Conservation (phyloP, 1,140 invertebrate species). For the Nasonia longicornis region DNA sequence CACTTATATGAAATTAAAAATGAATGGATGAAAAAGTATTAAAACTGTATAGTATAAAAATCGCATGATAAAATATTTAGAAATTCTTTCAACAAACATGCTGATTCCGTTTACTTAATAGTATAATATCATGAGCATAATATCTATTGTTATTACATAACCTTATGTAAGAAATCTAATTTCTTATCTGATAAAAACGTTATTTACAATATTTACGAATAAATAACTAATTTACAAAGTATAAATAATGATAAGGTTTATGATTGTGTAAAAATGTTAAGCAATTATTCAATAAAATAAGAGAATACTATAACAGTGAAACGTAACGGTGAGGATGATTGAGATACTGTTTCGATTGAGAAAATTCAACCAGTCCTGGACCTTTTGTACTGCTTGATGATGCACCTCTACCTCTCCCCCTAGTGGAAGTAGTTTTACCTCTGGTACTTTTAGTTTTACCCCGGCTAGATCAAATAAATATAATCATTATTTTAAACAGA, state of each 20-base stretch:
- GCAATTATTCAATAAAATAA: neutral
- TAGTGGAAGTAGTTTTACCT: conserved; percentile 18
- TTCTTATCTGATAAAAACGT: too few species aligned
- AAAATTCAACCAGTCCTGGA: conserved; percentile 58
- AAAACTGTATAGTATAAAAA: too few species aligned
- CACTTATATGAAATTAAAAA: too few species aligned
- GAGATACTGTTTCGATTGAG: conserved; percentile 56
- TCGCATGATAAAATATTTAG: too few species aligned
- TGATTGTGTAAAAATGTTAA: neutral
- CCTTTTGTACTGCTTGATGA: conserved; percentile 18
- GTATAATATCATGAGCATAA: too few species aligned
- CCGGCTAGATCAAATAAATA: conserved; percentile 5
- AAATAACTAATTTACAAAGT: too few species aligned
- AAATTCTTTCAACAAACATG: too few species aligned
- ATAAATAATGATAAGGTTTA: neutral
- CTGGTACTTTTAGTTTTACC: conserved; percentile 10
- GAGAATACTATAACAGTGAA: conserved; percentile 42
- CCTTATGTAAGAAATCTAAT: too few species aligned
- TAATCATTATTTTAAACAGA: neutral
- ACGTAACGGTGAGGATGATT: conserved; percentile 56
- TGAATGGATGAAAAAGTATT: too few species aligned
- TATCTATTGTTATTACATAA: too few species aligned
- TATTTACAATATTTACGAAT: too few species aligned
- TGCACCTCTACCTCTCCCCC: conserved; percentile 39
- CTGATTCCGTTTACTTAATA: too few species aligned